Evolutionary conservation across 2,888 invertebrate species (phyloP).

Genomic region (Neuroscelio doddi): DNA sequence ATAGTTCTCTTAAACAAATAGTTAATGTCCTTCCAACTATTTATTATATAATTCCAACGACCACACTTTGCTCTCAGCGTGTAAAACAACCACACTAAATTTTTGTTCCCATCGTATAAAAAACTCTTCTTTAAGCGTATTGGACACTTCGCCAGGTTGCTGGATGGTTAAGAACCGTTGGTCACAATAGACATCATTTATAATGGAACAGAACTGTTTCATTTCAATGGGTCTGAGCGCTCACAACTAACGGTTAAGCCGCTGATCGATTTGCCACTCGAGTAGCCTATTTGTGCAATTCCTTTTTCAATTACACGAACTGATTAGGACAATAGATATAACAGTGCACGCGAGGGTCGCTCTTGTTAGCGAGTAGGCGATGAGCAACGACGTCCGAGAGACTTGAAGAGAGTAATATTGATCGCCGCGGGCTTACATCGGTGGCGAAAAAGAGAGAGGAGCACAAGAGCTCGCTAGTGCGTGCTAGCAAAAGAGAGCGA

Average conservation of each 20-base stretch:
- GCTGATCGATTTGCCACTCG: not conserved
- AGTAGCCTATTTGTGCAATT: not conserved
- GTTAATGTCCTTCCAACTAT: too few relatives aligned
- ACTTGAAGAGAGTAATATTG: slow-evolving; percentile 70
- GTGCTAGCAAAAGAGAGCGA: slow-evolving; percentile 5
- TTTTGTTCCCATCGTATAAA: too few relatives aligned
- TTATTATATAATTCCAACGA: too few relatives aligned
- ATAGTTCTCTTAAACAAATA: too few relatives aligned
- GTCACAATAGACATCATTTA: not conserved
- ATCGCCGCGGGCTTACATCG: slow-evolving; percentile 70
- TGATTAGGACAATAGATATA: slow-evolving; percentile 29
- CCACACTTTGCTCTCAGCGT: too few relatives aligned
- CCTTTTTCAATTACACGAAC: slow-evolving; percentile 10
- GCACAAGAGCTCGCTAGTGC: not conserved
- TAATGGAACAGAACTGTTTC: not conserved
- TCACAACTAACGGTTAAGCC: not conserved
- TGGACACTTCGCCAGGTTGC: too few relatives aligned
- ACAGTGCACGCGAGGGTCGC: slow-evolving; percentile 20
- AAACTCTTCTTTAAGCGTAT: too few relatives aligned
- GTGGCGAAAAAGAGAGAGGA: slow-evolving; percentile 46
- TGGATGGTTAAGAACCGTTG: not conserved
- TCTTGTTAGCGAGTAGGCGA: slow-evolving; percentile 40
- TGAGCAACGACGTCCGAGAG: slow-evolving; percentile 59
- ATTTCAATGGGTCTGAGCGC: not conserved
- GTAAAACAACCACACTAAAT: too few relatives aligned